These are phyloP conservation scores for Notospermus geniculatus DNA, from an alignment of 1,140 invertebrate species.

Conservation along the genomic window DNA sequence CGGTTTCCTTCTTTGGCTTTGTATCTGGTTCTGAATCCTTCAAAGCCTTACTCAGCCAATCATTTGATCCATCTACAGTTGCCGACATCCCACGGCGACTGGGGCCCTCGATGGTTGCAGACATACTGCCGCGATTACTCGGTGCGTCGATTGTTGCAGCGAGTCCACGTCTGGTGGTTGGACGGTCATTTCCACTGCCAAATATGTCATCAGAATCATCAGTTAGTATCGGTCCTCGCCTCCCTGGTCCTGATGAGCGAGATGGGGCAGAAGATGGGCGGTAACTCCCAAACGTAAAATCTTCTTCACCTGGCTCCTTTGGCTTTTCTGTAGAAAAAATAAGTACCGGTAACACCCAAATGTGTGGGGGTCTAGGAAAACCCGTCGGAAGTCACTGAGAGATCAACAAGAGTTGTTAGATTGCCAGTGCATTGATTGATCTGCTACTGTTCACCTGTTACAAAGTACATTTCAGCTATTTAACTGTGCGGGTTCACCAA, in stretches of 20 bases:
- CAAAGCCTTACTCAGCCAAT: no score
- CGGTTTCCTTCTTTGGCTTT: not conserved
- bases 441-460: no score
- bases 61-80: conserved; percentile 8
- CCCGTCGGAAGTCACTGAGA: no score
- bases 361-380: no score
- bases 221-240: not conserved
- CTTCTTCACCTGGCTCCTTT: conserved; percentile 31
- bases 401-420: no score
- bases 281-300: conserved; percentile 41
- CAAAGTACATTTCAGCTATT: no score
- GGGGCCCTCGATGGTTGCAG: conserved; percentile 10
- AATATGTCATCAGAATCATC: conserved; percentile 43
- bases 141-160: conserved; percentile 29
- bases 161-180: conserved; percentile 5
- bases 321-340: no score
- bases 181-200: conserved; percentile 18
- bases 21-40: no score
- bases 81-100: conserved; percentile 1
- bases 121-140: conserved; percentile 27
- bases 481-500: no score
- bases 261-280: conserved; percentile 34
- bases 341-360: no score
- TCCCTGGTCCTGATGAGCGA: conserved; percentile 27
- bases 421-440: no score